Evolutionary conservation across 2,888 invertebrate species (phyloP).

Genomic region (Rhingia rostrata): DNA sequence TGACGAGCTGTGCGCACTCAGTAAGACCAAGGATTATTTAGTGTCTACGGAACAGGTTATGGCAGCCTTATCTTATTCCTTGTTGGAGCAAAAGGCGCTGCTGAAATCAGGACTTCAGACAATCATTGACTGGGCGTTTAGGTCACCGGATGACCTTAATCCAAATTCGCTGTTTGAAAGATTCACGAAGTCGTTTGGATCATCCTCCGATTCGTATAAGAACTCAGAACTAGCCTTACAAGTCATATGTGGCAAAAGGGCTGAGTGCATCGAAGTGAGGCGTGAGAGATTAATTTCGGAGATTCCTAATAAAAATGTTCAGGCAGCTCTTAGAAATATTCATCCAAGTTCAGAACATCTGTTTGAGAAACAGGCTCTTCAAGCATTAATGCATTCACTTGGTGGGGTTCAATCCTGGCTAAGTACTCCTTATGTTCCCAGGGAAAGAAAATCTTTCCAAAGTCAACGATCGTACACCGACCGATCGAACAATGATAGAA

Average conservation of each 20-base stretch:
- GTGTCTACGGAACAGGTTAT: conserved; percentile 32
- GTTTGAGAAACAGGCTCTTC: conserved; percentile 24
- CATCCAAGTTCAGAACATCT: conserved; percentile 26
- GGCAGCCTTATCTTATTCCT: conserved; percentile 22
- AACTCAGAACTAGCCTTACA: conserved; percentile 21
- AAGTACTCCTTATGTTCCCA: no score
- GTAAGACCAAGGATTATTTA: conserved; percentile 29
- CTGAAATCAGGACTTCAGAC: conserved; percentile 15
- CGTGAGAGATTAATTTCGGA: conserved; percentile 26
- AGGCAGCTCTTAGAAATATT: conserved; percentile 18
- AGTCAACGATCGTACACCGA: no score
- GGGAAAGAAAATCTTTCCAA: no score
- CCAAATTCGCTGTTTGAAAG: conserved; percentile 26
- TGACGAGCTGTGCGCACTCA: no score
- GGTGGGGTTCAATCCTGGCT: no score
- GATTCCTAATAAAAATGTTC: conserved; percentile 31
- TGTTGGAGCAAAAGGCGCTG: conserved; percentile 39
- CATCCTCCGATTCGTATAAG: conserved; percentile 26
- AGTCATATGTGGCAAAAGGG: no score
- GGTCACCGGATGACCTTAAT: conserved; percentile 30
- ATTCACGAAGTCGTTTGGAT: conserved; percentile 6
- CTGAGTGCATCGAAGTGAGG: conserved; percentile 42
- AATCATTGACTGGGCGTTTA: conserved; percentile 43
- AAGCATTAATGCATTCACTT: no score
- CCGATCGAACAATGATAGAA: no score